Percentiles rank a stretch among this genome's conserved stretches.
Conservation (phyloP, 1,140 invertebrate species). For the Saxidomus purpurata region DNA sequence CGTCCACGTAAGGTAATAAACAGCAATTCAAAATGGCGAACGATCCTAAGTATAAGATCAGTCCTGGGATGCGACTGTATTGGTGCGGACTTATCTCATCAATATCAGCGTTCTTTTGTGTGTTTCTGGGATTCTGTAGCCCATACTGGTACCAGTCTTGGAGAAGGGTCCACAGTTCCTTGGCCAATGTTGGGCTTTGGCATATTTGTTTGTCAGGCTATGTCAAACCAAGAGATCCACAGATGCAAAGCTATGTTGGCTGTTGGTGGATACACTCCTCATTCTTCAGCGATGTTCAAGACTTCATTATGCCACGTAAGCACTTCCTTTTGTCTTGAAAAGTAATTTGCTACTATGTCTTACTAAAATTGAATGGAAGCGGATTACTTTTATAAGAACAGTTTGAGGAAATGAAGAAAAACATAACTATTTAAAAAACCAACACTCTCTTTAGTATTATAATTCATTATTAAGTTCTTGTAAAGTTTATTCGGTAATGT, state of each 20-base stretch:
- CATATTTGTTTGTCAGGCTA: constrained; percentile 98
- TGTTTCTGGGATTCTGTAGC: constrained; percentile 95
- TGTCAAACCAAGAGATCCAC: constrained; percentile 96
- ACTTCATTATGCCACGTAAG: constrained; percentile 94
- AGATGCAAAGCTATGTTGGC: constrained; percentile 95
- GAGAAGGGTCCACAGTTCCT: constrained; percentile 93
- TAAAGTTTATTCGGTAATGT: too few species aligned
- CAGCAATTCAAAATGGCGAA: constrained; percentile 68
- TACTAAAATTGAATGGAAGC: too few species aligned
- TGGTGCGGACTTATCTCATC: constrained; percentile 77
- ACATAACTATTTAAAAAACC: too few species aligned
- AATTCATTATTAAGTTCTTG: too few species aligned
- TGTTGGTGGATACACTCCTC: constrained; percentile 98
- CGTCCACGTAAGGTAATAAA: constrained; percentile 39
- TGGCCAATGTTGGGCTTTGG: constrained; percentile 95
- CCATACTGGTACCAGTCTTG: constrained; percentile 99
- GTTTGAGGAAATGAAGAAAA: too few species aligned
- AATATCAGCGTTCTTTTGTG: constrained; percentile 84
- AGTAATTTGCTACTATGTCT: too few species aligned
- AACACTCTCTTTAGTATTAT: too few species aligned
- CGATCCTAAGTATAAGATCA: constrained; percentile 64
- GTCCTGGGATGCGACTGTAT: constrained; percentile 70
- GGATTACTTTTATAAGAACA: too few species aligned
- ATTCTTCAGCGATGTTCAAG: constrained; percentile 95
- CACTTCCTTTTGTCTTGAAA: constrained; percentile 48